Base-by-base conservation (phyloP, 2,113 vertebrate genomes). In the Clarias macrocephalus region DNA sequence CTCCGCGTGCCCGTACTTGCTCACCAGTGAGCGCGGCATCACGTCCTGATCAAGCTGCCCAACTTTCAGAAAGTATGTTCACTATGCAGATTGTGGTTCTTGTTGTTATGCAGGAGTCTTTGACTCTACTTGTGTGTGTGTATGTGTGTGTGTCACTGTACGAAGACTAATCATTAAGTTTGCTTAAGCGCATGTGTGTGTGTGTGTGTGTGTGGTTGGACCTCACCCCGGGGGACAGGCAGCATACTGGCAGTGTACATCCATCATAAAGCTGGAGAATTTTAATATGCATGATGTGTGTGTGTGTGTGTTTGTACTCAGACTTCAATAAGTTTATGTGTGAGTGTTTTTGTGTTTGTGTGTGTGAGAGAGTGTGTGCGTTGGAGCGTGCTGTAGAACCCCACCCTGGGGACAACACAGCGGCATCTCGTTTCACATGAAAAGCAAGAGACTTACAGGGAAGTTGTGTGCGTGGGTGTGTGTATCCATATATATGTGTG, bases 401-500 rank as follows among this genome's bases (percentile, higher is more conserved):
- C 87, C 83, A 91, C 94, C 92, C 92, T 85, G 88, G 93, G 94
- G 94, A 94, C 93, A 91, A 89, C 87, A 90, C 90, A 92, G 91
- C 92, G 87, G 91, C 90, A 93, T 94, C 92, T 95, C 94, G 92
- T 94, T 94, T 92, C 93, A 94, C 92, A 94, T 95, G 93, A 94
- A 94, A 94, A 94, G 92, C 90, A 87, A 88, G 65, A 23, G 83
- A 90, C 91, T 92, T 79, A 66, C 89, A 82, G 89, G 91, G 89
- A 92, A 90, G 63, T 52, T 85, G 86, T 84, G 84, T 56, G 82
- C 85, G 79, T 86, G 75, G 63, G 85, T 18, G 75, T 8, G 75
- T 73, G 70, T 56, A 3, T 56, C 1, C 18, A 18, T 18, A 3
- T 28, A 6, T 56, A 48, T 81, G 82, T 81, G 81, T 66, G 33